Base-by-base conservation (phyloP, 2,888 invertebrate species). In the Eulithis testata region DNA sequence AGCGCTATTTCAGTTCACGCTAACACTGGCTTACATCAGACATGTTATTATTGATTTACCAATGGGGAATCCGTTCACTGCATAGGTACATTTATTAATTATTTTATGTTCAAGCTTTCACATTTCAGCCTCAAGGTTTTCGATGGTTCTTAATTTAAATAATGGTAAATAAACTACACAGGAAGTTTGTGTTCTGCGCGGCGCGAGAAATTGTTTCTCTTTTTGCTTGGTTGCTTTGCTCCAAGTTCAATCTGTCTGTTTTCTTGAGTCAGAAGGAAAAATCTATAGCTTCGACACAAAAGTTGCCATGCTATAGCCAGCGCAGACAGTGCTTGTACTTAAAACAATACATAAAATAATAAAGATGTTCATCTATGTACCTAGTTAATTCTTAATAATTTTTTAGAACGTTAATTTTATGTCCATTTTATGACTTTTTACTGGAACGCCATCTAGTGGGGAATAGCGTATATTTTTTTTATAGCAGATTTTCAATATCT, bases 121-220 rank as follows among this genome's bases (percentile, higher is more conserved):
- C 69, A 72, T 71, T 12, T 14, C 37, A 40, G 52, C 8, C 37
- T 9, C 3, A 53, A 53, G 14, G 37, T 53, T 40, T 40, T 40
- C 8, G 0, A 40, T 40, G 9, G 40, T 40, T 40, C 9, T 40
- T 9, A 40, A 40, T 9, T 8, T 40, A 31, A 31, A 31, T 37
- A 37, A 40, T 40, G 9, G 40, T 40, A 40, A 40, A 40, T 40
- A 40, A 40, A 40, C 9, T 40, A 40, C 9, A 40, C 44, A 44
- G 44, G 44, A 44, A 44, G 49, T 21, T 21, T 45, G 21, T 14
- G 49, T 21, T 47, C 12, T 21, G 21, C 82, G 79, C 90, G 91
- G 91, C 90, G 93, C 91, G 90, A 91, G 91, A 21, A 45, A 31
- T 21, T 21, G 40, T 21, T 51, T n/a, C 9, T 11, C 21, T 21